Percentiles rank a stretch among this genome's conserved stretches.
Evolutionary conservation across 2,797 vertebrate species (phyloP).

Genomic region (Thalassophryne amazonica): DNA sequence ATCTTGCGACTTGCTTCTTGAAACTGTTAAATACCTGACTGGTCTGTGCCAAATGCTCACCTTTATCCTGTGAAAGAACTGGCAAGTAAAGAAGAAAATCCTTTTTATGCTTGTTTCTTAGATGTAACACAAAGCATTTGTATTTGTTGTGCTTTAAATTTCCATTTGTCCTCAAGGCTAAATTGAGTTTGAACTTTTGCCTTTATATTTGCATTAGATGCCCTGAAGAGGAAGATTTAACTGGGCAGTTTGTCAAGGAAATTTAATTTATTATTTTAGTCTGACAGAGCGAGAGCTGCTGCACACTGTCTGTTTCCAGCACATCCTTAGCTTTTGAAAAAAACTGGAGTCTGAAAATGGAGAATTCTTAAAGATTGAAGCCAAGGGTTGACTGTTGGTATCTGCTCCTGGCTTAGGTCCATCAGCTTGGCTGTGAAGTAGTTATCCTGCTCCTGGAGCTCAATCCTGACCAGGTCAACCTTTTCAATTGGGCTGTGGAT

Average conservation of each 20-base stretch:
- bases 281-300: constrained; percentile 6
- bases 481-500: constrained; percentile 98
- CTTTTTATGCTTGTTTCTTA: constrained; percentile 12
- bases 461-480: constrained; percentile 94
- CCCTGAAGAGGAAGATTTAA: constrained; percentile 4
- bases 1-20: constrained; percentile 26
- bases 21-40: constrained; percentile 16
- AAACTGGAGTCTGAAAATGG: neutral
- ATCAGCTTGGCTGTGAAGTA: constrained; percentile 96
- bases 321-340: neutral
- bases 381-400: neutral
- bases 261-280: constrained; percentile 2
- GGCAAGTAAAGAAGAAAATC: constrained; percentile 14
- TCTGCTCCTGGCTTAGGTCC: constrained; percentile 78
- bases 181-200: constrained; percentile 12
- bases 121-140: constrained; percentile 9
- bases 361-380: neutral
- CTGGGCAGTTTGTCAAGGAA: constrained; percentile 5
- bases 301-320: no score
- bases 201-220: neutral
- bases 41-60: constrained; percentile 13
- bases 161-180: constrained; percentile 3
- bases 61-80: constrained; percentile 14
- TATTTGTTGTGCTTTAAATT: constrained; percentile 25
- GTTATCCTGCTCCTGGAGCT: constrained; percentile 92